Evolutionary conservation across 2,888 invertebrate genomes (phyloP).

Genomic region (Eustalomyia histrio): DNA sequence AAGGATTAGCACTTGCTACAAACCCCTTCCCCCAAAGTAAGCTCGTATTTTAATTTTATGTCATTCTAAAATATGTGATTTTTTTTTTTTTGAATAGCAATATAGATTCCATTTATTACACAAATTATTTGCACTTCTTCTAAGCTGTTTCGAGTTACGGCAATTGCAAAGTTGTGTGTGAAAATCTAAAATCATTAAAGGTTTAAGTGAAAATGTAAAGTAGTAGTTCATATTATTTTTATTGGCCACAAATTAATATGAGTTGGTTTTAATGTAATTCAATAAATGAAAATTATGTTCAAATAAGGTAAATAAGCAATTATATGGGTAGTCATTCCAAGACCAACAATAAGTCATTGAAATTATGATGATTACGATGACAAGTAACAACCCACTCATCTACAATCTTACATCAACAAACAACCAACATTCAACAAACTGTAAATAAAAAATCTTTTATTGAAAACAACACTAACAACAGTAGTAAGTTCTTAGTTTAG

Average conservation of each 20-base stretch:
- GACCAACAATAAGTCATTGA: constrained; percentile 50
- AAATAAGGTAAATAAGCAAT: constrained; percentile 47
- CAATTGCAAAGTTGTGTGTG: too few relatives aligned
- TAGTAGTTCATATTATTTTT: too few relatives aligned
- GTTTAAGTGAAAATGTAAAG: too few relatives aligned
- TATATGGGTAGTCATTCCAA: constrained; percentile 33
- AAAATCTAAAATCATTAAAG: too few relatives aligned
- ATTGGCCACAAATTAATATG: constrained; percentile 4
- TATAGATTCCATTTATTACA: too few relatives aligned
- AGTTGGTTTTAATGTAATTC: constrained; percentile 42
- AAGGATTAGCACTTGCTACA: too few relatives aligned
- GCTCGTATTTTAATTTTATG: too few relatives aligned
- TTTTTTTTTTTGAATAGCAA: too few relatives aligned
- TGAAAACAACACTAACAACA: constrained; percentile 6
- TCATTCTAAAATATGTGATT: too few relatives aligned
- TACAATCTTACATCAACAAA: constrained; percentile 11
- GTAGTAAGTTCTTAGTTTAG: background rate
- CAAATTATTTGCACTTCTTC: too few relatives aligned
- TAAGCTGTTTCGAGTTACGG: too few relatives aligned
- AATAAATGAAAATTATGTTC: constrained; percentile 32
- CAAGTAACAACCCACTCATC: constrained; percentile 43
- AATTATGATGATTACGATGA: constrained; percentile 59
- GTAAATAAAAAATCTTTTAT: background rate
- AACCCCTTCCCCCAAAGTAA: too few relatives aligned
- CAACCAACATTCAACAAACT: constrained; percentile 33